Evolutionary conservation across 2,797 vertebrate genomes (phyloP), one percentile per base, ranked within the genome.

Genomic region (Tokudaia muenninki): DNA sequence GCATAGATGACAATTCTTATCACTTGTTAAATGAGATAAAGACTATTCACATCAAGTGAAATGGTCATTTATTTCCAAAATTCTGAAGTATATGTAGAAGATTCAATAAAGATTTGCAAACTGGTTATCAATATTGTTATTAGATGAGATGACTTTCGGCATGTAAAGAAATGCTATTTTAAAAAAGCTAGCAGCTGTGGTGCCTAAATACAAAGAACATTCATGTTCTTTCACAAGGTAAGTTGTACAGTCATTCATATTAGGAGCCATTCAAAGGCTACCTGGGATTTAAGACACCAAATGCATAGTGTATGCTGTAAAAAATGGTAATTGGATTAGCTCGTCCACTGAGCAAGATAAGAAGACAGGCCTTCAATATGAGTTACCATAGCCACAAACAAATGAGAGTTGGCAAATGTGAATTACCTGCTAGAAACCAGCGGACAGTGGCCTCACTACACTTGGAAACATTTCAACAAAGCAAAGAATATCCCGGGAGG

Each of bases 321-420:
- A 81, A 92, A 96, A 94, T 24, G 21, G 31, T 41, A 96, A 93
- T 86, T 41, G n/a, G 92, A 86, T 96, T 90, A 96, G 84, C 47
- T 96, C 50, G 93, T 89, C 77, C 77, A 79, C 6, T 52, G 84
- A 90, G 72, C 41, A 94, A 82, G 83, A 91, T 90, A 91, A 90
- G 70, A 90, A 87, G 92, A 86, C 78, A 22, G 26, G 22, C 74
- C 88, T 96, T 97, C 95, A 95, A 12, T 87, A 37, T 70, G 47
- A 96, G 61, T 96, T 83, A 90, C 41, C 44, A 37, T 57, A 72
- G 61, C 59, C 94, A 65, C 47, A 87, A n/a, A 90, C 37, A 96
- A 94, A 96, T 78, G 52, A 94, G 55, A 97, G 67, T 24, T 91
- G 90, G 89, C 84, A 95, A 93, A 92, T 57, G 50, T 80, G 93